Conservation (phyloP, 2,888 invertebrate species). For the Epinotia brunnichana region DNA sequence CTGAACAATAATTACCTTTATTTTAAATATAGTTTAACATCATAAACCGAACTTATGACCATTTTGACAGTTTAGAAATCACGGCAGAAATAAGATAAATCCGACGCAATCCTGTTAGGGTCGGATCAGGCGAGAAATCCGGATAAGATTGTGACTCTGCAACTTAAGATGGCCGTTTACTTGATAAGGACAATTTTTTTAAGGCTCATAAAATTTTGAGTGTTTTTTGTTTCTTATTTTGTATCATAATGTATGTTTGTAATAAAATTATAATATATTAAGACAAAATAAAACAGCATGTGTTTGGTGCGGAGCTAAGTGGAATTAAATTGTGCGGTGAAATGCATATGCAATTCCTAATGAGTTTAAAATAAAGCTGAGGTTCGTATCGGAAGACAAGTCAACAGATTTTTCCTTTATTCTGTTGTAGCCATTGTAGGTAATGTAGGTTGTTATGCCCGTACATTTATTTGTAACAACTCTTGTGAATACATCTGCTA, state of each 20-base stretch:
- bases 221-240: constrained; percentile 8
- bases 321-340: background rate
- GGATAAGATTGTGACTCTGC: constrained; percentile 36
- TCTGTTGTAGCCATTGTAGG: too few relatives aligned
- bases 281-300: too few relatives aligned
- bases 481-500: too few relatives aligned
- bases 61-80: background rate
- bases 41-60: background rate
- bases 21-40: background rate
- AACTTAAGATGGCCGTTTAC: constrained; percentile 38
- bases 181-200: constrained; percentile 29
- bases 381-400: too few relatives aligned
- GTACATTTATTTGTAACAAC: too few relatives aligned
- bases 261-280: too few relatives aligned
- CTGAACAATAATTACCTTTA: background rate
- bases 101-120: constrained; percentile 38
- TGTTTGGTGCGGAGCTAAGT: too few relatives aligned
- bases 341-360: too few relatives aligned
- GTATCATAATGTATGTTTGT: too few relatives aligned
- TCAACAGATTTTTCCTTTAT: too few relatives aligned
- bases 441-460: too few relatives aligned
- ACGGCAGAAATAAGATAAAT: constrained; percentile 27
- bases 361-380: too few relatives aligned
- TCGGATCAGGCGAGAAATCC: constrained; percentile 33
- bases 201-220: constrained; percentile 4